Evolutionary conservation across 2,797 vertebrate genomes (phyloP).

Genomic region (Glossophaga mutica): DNA sequence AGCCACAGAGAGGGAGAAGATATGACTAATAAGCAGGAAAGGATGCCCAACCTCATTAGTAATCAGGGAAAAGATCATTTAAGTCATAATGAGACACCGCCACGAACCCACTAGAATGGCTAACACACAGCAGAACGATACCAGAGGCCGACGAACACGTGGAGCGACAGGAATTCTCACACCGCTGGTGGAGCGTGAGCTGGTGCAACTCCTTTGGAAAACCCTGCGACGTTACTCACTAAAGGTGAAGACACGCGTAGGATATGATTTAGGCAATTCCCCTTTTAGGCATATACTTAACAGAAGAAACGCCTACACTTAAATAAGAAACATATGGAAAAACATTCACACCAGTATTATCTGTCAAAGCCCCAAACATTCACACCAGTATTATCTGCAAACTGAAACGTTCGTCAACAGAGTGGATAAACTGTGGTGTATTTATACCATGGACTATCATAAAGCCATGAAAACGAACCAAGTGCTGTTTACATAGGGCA

Average conservation of each 20-base stretch:
- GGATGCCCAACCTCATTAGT: not conserved
- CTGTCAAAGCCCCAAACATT: not conserved
- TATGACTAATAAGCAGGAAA: not conserved
- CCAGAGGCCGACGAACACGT: not conserved
- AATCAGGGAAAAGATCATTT: not conserved
- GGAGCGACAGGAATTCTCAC: not conserved
- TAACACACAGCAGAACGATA: not conserved
- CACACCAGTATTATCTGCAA: not conserved
- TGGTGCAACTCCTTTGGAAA: not conserved
- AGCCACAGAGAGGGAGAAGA: not conserved
- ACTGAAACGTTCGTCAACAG: not conserved
- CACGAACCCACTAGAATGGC: not conserved
- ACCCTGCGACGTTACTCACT: not conserved
- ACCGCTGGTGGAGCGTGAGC: not conserved
- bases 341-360: not conserved
- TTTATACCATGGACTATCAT: not conserved
- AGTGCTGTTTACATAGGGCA: not conserved
- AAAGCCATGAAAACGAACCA: not conserved
- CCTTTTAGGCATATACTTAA: not conserved
- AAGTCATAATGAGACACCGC: not conserved
- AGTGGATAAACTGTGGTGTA: not conserved
- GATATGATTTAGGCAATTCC: not conserved
- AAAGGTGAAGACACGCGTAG: not conserved
- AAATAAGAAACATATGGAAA: not conserved
- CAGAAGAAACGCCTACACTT: slow-evolving; percentile 15